Conservation (phyloP, 2,113 vertebrate genomes). For the Tetrax tetrax region DNA sequence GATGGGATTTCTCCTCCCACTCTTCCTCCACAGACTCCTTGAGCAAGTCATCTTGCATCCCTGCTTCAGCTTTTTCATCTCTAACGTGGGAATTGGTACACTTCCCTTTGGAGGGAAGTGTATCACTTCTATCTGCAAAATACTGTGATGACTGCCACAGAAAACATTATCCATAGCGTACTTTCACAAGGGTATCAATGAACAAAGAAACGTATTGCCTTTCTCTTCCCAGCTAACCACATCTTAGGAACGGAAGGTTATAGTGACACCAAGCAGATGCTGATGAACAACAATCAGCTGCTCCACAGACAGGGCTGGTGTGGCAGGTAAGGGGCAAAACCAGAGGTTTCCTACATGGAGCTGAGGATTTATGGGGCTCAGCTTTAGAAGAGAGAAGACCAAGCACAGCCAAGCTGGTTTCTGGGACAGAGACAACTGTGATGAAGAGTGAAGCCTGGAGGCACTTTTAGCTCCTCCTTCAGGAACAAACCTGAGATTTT, state of each 20-base stretch:
- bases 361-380: neutral
- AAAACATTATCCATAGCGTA: neutral
- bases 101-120: neutral
- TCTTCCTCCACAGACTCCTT: neutral
- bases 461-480: neutral
- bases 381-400: neutral
- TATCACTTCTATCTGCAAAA: neutral
- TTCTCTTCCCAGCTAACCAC: neutral
- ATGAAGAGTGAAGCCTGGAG: neutral
- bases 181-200: neutral
- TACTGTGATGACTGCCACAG: neutral
- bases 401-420: neutral
- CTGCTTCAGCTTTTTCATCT: neutral
- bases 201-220: neutral
- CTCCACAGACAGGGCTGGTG: neutral
- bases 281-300: neutral
- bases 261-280: neutral
- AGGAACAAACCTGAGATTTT: neutral
- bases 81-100: neutral
- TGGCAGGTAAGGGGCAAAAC: neutral
- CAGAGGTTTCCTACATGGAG: fast-evolving
- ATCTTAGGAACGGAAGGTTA: neutral
- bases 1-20: slow-evolving; percentile 42
- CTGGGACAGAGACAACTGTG: neutral
- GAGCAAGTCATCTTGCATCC: neutral